Base-by-base conservation (phyloP, 2,888 invertebrate genomes). In the Acleris literana region DNA sequence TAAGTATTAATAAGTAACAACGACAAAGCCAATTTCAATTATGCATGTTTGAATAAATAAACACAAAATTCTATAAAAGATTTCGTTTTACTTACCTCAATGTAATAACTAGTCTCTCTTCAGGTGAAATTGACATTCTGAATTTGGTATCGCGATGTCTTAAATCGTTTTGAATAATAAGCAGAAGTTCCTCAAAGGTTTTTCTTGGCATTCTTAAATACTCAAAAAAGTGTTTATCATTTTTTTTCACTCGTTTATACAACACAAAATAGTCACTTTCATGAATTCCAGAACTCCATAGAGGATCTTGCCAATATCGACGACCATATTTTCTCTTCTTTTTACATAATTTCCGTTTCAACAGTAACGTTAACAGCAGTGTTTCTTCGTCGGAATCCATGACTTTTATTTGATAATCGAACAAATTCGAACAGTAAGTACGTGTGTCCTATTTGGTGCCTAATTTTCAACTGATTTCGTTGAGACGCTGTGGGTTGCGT, bases 251-350 rank as follows among this genome's bases (percentile, higher is more conserved):
- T 64, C 52, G 51, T 16, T 57, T 52, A 64, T 64, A 64, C 64
- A 64, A 64, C 43, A 64, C 43, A 49, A 49, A 56, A 49, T 63
- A 63, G 56, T 63, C 63, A 56, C 63, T 63, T 43, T 63, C 56
- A 25, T 63, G 51, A 49, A 55, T 55, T 55, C 20, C 54, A 63
- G 33, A 25, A 63, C 44, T 56, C 56, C 63, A 51, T 51, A 52
- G 43, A 49, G 48, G 29, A 59, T 59, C 59, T 60, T 52, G 51
- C 61, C 61, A 51, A 39, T 39, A 39, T 39, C 13, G 13, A 39
- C 39, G 3, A 13, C 13, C 11, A 39, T 39, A 13, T 39, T 39
- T 39, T 13, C 39, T 39, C 13, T 39, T 39, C 13, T 13, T 39
- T 39, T 39, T 39, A 39, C 13, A 13, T 39, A 39, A 39, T 39